These are phyloP conservation scores for Acronicta alni DNA, from an alignment of 2,888 invertebrate genomes.

Conservation along the genomic window DNA sequence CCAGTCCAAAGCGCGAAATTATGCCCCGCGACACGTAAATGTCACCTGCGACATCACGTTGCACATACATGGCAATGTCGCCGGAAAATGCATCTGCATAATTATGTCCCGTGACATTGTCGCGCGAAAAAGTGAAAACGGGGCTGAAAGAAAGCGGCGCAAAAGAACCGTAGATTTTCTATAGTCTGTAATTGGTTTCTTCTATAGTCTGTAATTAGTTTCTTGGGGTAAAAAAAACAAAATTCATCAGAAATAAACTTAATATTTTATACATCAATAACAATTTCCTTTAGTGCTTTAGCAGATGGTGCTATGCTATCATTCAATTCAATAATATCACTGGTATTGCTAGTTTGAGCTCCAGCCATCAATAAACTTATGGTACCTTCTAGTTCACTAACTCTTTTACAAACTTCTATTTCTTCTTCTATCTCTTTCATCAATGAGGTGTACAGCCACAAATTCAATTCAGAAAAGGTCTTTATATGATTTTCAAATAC, in stretches of 20 bases:
- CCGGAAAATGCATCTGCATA: no score
- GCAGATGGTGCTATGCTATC: slow-evolving; percentile 74
- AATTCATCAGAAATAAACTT: slow-evolving; percentile 5
- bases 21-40: no score
- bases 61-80: no score
- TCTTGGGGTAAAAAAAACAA: no score
- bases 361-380: slow-evolving; percentile 91
- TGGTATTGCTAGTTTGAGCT: slow-evolving; percentile 84
- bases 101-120: no score
- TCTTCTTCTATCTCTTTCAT: slow-evolving; percentile 91
- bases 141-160: no score
- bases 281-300: slow-evolving; percentile 88
- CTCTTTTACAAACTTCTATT: slow-evolving; percentile 90
- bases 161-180: no score
- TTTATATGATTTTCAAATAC: slow-evolving; percentile 92
- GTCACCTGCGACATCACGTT: no score
- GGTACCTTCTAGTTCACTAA: slow-evolving; percentile 92
- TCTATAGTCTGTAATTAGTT: no score
- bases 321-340: slow-evolving; percentile 71
- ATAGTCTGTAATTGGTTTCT: no score
- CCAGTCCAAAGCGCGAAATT: no score
- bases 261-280: slow-evolving; percentile 84
- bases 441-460: slow-evolving; percentile 90
- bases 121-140: no score
- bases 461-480: slow-evolving; percentile 90